Percentiles rank a stretch among this genome's conserved stretches.
phyloP scores from a whole-genome alignment of 2,888 invertebrate genomes.

The Junonia oenone region DNA sequence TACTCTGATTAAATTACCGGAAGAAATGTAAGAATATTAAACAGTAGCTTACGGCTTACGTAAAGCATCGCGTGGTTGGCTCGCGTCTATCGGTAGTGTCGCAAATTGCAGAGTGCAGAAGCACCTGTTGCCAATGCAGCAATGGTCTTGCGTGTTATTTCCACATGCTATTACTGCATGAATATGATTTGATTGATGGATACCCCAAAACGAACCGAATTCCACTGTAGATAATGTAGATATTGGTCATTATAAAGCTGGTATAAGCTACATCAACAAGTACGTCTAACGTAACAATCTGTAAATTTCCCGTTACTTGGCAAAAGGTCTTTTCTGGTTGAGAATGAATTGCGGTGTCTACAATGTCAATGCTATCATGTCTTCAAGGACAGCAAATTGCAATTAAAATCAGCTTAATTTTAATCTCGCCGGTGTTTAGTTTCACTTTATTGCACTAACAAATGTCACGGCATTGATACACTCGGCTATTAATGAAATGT shows the following conservation, averaged over 20 bases:
- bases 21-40: neutral
- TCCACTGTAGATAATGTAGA: neutral
- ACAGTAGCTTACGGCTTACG: constrained; percentile 14
- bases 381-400: neutral
- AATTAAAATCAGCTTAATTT: constrained; percentile 7
- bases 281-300: no score
- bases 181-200: neutral
- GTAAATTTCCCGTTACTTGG: no score
- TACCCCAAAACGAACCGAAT: neutral
- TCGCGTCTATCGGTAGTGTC: neutral
- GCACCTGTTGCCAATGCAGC: neutral
- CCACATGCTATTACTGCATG: no score
- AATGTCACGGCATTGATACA: neutral
- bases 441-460: neutral
- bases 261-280: no score
- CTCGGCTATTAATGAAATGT: neutral
- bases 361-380: neutral
- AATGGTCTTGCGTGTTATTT: neutral
- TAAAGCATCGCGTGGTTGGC: constrained; percentile 3
- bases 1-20: neutral
- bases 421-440: neutral
- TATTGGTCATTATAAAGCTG: no score
- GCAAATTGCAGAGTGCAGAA: neutral
- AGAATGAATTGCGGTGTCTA: no score
- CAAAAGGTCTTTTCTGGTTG: no score